phyloP scores from a whole-genome alignment of 2,113 vertebrate species.

The Fukomys damarensis region DNA sequence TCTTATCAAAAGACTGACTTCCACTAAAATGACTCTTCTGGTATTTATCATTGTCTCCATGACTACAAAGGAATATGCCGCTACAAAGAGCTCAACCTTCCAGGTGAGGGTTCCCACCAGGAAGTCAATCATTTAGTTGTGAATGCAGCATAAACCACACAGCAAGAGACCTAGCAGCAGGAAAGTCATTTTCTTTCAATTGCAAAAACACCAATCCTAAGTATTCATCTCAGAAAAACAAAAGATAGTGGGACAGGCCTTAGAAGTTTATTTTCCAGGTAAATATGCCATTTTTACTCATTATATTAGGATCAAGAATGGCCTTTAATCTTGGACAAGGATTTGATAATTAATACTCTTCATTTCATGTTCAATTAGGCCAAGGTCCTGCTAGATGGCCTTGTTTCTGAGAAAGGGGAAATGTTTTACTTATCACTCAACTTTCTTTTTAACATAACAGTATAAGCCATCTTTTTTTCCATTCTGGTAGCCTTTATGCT shows the following conservation, averaged over 20 bases:
- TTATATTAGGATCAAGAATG: constrained; percentile 38
- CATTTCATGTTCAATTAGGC: constrained; percentile 39
- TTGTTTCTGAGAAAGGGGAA: neutral
- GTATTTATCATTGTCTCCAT: neutral
- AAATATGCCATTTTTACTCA: constrained; percentile 29
- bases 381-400: constrained; percentile 52
- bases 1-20: constrained; percentile 51
- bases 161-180: neutral
- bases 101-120: constrained; percentile 26
- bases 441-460: constrained; percentile 48
- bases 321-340: constrained; percentile 35
- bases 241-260: neutral
- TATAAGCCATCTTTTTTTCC: neutral
- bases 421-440: constrained; percentile 32
- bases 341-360: constrained; percentile 49
- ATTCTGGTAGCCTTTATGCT: neutral
- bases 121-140: neutral
- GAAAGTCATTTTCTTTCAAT: constrained; percentile 36
- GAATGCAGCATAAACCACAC: constrained; percentile 13
- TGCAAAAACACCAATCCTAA: constrained; percentile 34
- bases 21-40: neutral
- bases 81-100: neutral
- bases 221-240: neutral
- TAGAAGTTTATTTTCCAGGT: constrained; percentile 30
- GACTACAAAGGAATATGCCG: constrained; percentile 37